Evolutionary conservation across 2,888 invertebrate genomes (phyloP).

Genomic region (Drosophila conformis): DNA sequence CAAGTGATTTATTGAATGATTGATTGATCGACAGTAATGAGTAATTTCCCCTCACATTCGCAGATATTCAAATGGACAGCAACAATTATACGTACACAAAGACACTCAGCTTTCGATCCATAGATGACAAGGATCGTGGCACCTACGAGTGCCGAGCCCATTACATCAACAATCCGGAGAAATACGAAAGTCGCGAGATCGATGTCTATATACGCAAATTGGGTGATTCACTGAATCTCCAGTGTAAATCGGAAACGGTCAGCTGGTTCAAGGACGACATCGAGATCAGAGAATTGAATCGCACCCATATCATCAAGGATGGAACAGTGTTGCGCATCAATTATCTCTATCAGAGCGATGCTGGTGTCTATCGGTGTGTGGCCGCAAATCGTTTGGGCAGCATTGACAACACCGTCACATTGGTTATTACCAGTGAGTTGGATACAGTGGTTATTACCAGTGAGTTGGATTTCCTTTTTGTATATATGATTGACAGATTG

Average conservation of each 20-base stretch:
- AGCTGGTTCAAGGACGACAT: slow-evolving; percentile 89
- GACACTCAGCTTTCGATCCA: slow-evolving; percentile 81
- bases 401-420: slow-evolving; percentile 80
- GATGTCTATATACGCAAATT: slow-evolving; percentile 83
- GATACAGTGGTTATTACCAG: too few relatives aligned
- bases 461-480: slow-evolving; percentile 69
- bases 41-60: not conserved
- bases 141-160: slow-evolving; percentile 84
- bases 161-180: slow-evolving; percentile 55
- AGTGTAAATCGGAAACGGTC: slow-evolving; percentile 86
- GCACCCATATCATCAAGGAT: slow-evolving; percentile 67
- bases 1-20: slow-evolving; percentile 34
- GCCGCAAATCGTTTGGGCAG: slow-evolving; percentile 86
- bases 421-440: slow-evolving; percentile 85
- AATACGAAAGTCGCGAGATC: slow-evolving; percentile 73
- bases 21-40: not conserved
- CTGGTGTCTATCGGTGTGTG: slow-evolving; percentile 87
- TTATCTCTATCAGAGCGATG: slow-evolving; percentile 86
- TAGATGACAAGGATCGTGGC: slow-evolving; percentile 83
- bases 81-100: slow-evolving; percentile 82
- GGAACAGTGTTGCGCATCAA: slow-evolving; percentile 86
- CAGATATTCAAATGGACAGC: slow-evolving; percentile 60
- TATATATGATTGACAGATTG: not conserved
- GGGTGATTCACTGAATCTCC: slow-evolving; percentile 80
- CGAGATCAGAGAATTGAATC: slow-evolving; percentile 82